Evolutionary conservation across 2,888 invertebrate genomes (phyloP).

Genomic region (Orthonychiurus folsomi): DNA sequence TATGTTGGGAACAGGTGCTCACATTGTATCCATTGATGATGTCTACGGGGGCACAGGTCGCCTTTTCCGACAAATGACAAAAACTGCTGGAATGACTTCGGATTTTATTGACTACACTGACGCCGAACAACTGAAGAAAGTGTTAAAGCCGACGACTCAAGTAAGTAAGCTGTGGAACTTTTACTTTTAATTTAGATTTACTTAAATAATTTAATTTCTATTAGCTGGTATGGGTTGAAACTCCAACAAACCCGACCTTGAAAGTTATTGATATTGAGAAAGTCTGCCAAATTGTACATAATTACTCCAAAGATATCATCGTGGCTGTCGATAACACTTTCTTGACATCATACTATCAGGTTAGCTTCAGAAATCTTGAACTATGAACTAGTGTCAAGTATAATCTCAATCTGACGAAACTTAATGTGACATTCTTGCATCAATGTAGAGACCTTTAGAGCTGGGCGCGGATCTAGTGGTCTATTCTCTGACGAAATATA

Average conservation of each 20-base stretch:
- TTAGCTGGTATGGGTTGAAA: constrained; percentile 54
- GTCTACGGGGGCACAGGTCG: constrained; percentile 44
- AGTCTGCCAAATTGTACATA: constrained; percentile 44
- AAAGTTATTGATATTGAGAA: constrained; percentile 51
- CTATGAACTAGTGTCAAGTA: no score
- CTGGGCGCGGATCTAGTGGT: constrained; percentile 84
- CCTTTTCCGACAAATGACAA: constrained; percentile 33
- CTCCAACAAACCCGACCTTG: constrained; percentile 54
- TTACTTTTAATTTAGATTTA: neutral
- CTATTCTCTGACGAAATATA: constrained; percentile 93
- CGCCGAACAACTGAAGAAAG: constrained; percentile 44
- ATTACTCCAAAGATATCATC: constrained; percentile 43
- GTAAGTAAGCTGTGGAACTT: constrained; percentile 40
- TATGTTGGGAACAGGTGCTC: constrained; percentile 70
- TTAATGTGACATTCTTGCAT: neutral
- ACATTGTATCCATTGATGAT: constrained; percentile 35
- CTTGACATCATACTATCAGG: constrained; percentile 19
- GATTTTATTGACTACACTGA: constrained; percentile 50
- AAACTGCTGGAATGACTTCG: constrained; percentile 44
- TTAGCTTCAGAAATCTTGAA: constrained; percentile 10
- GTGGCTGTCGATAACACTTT: constrained; percentile 51
- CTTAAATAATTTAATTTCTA: neutral
- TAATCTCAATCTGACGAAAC: neutral
- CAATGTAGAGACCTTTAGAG: constrained; percentile 65
- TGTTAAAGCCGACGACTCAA: constrained; percentile 50